Evolutionary conservation across 2,113 vertebrate genomes (phyloP).

Genomic region (Silurus meridionalis): DNA sequence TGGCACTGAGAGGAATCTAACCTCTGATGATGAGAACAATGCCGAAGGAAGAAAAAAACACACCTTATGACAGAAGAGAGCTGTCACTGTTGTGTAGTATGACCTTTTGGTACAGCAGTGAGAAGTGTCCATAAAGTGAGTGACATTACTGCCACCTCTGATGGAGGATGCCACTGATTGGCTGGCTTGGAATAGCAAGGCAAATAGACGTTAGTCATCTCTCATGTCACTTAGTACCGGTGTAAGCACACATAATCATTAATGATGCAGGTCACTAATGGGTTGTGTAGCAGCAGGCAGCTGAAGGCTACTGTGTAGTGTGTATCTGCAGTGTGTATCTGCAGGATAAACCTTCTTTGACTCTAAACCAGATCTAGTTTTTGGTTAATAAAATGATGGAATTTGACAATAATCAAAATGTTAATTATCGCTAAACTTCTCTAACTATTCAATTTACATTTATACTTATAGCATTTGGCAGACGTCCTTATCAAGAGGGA

Average conservation of each 20-base stretch:
- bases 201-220: constrained; percentile 7
- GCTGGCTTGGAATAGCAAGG: neutral
- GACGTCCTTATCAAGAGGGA: neutral
- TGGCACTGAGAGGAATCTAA: neutral
- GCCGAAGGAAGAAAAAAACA: neutral
- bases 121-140: constrained; percentile 34
- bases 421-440: too few species aligned
- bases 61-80: neutral
- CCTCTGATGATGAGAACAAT: neutral
- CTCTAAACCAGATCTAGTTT: neutral
- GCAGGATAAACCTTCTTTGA: neutral
- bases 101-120: constrained; percentile 32
- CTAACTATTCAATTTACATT: neutral
- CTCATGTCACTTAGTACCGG: neutral
- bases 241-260: constrained; percentile 27
- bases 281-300: constrained; percentile 12
- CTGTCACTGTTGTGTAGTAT: neutral
- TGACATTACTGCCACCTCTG: constrained; percentile 31
- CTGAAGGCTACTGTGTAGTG: neutral
- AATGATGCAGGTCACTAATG: neutral
- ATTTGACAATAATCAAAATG: neutral
- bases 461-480: neutral
- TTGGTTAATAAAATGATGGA: neutral
- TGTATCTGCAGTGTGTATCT: neutral
- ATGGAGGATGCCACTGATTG: constrained; percentile 11